Evolutionary conservation across 2,888 invertebrate genomes (phyloP).

Genomic region (Cataglyphis altisquamis): DNA sequence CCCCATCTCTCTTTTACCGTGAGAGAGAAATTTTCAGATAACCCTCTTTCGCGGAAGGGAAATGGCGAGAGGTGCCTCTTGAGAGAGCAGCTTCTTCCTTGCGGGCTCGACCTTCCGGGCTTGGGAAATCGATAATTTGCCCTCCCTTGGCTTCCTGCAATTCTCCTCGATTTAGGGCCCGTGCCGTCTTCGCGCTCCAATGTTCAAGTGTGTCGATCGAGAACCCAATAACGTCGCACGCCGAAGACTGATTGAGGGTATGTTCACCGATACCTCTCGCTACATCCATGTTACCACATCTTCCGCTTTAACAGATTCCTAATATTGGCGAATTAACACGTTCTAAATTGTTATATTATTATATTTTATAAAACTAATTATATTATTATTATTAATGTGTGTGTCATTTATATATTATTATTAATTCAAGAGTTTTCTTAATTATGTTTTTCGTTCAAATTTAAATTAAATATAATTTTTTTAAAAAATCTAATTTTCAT

Average conservation of each 20-base stretch:
- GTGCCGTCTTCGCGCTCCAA: conserved; percentile 20
- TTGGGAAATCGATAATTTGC: conserved; percentile 6
- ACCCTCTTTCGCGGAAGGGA: background rate
- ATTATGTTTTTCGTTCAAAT: background rate
- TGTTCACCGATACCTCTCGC: conserved; percentile 7
- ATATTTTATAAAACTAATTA: background rate
- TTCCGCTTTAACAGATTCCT: background rate
- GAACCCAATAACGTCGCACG: conserved; percentile 34
- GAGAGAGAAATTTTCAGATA: conserved; percentile 52
- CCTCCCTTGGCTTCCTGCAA: conserved; percentile 21
- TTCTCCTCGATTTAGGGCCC: conserved; percentile 47
- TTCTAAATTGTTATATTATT: background rate
- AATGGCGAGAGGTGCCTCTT: conserved; percentile 31
- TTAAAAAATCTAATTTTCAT: too few relatives aligned
- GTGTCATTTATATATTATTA: too few relatives aligned
- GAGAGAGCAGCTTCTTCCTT: conserved; percentile 27
- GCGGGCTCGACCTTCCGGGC: conserved; percentile 31
- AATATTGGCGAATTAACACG: background rate
- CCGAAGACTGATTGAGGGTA: conserved; percentile 35
- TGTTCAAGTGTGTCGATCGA: conserved; percentile 38
- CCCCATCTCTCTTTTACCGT: conserved; percentile 29
- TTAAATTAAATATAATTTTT: background rate
- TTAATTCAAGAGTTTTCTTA: background rate
- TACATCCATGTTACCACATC: background rate
- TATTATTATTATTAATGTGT: background rate